These are phyloP conservation scores for Drosophila tanythrix DNA, from an alignment of 2,888 invertebrate species.

Conservation along the genomic window DNA sequence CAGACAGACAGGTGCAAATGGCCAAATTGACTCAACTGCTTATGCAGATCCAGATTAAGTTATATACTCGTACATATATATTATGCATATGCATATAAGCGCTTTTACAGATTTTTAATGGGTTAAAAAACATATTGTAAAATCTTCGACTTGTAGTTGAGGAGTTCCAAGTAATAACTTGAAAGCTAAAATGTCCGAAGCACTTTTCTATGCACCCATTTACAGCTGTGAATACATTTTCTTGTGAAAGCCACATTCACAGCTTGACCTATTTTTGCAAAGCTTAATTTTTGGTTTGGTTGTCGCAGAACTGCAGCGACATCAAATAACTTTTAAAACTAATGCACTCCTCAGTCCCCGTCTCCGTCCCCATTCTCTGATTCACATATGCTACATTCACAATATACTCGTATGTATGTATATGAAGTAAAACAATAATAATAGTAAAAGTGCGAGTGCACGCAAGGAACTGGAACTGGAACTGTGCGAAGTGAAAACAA, in stretches of 20 bases:
- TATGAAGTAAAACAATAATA: slow-evolving; percentile 19
- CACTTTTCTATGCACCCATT: slow-evolving; percentile 1
- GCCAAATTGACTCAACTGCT: neutral
- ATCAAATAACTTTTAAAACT: slow-evolving; percentile 42
- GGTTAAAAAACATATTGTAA: neutral
- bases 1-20: neutral
- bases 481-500: slow-evolving; percentile 13
- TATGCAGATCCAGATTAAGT: no score
- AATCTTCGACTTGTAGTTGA: neutral
- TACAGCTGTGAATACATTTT: slow-evolving; percentile 7
- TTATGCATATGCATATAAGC: neutral
- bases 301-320: slow-evolving; percentile 4
- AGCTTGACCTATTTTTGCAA: slow-evolving; percentile 25
- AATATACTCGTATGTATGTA: slow-evolving; percentile 17
- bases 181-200: neutral
- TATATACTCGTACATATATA: no score
- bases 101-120: neutral
- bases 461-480: slow-evolving; percentile 22
- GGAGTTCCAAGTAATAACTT: neutral
- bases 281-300: slow-evolving; percentile 16
- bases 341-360: slow-evolving; percentile 25
- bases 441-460: slow-evolving; percentile 43
- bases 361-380: neutral
- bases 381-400: slow-evolving; percentile 10
- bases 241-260: neutral